Evolutionary conservation across 37 sponge, comb jelly and placozoan genomes (phyloP).

Genomic region (Oopsacas minuta): DNA sequence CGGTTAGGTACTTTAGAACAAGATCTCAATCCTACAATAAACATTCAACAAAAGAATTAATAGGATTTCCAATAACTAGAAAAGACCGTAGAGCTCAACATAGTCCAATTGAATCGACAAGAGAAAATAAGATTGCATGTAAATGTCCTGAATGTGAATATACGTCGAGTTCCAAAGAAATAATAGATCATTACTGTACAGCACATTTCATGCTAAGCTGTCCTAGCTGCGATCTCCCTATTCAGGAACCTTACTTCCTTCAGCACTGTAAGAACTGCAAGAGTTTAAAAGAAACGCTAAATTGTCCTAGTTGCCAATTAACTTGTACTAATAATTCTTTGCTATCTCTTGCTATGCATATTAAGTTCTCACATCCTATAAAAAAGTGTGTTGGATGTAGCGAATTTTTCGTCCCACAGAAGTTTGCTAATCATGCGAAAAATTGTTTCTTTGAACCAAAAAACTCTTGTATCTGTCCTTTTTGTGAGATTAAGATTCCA

Average conservation of each 20-base stretch:
- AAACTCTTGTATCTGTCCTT: neutral
- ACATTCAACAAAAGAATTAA: no score
- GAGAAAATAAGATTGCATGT: neutral
- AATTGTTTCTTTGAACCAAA: neutral
- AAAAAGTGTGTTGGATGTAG: neutral
- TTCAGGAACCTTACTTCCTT: neutral
- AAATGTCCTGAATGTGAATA: neutral
- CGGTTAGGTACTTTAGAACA: no score
- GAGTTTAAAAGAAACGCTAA: neutral
- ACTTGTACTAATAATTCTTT: neutral
- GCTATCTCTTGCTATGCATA: constrained; percentile 7
- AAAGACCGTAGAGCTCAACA: no score
- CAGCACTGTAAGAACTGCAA: neutral
- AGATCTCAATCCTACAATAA: no score
- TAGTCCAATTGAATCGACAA: no score
- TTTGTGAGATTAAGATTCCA: neutral
- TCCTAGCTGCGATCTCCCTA: neutral
- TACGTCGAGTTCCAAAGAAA: neutral
- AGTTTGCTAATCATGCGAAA: neutral
- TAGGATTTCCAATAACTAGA: no score
- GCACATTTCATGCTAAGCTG: neutral
- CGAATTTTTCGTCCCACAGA: neutral
- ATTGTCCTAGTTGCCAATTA: neutral
- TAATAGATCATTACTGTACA: neutral
- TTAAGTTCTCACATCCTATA: neutral